These are phyloP conservation scores for Hyles euphorbiae DNA, from an alignment of 1,140 invertebrate species.

Conservation along the genomic window DNA sequence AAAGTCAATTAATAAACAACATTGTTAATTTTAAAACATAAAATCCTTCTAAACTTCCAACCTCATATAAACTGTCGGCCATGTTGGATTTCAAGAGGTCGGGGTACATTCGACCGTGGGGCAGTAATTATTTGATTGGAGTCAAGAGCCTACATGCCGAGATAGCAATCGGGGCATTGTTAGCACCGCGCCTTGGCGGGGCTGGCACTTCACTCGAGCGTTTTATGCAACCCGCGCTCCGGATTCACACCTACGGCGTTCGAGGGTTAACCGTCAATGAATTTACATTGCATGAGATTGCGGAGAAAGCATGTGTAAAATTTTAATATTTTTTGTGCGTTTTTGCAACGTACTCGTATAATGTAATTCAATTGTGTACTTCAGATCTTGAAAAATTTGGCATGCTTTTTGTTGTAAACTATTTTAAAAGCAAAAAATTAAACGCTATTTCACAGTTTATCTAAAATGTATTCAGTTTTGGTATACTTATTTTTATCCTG, in stretches of 20 bases:
- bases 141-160: constrained; percentile 69
- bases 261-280: constrained; percentile 57
- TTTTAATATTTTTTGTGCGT: not conserved
- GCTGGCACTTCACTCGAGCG: constrained; percentile 38
- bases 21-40: too few relatives aligned
- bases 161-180: constrained; percentile 58
- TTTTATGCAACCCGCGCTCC: constrained; percentile 52
- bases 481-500: too few relatives aligned
- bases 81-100: constrained; percentile 63
- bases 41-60: too few relatives aligned
- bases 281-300: constrained; percentile 6
- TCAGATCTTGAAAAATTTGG: too few relatives aligned
- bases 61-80: constrained; percentile 29
- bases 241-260: constrained; percentile 62
- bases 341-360: not conserved
- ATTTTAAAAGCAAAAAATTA: too few relatives aligned
- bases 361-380: too few relatives aligned
- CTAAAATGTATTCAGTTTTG: too few relatives aligned
- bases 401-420: too few relatives aligned
- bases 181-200: constrained; percentile 38
- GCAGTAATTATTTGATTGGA: constrained; percentile 74
- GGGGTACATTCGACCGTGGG: constrained; percentile 59
- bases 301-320: too few relatives aligned
- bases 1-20: too few relatives aligned
- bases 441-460: too few relatives aligned